These are phyloP conservation scores for Lethocerus indicus DNA, from an alignment of 1,140 invertebrate species.

Conservation along the genomic window DNA sequence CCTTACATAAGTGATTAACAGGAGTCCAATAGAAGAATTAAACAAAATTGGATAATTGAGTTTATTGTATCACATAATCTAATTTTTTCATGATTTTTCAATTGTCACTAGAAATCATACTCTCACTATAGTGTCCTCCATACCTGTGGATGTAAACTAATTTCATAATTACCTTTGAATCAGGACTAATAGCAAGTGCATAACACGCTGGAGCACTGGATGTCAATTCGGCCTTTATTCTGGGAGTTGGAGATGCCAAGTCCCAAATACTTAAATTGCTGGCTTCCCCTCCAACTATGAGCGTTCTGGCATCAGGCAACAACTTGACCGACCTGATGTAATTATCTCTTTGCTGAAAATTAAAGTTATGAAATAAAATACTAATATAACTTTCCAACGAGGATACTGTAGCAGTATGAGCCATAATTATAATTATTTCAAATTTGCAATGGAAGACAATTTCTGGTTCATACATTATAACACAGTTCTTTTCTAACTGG, in stretches of 20 bases:
- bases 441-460: background rate
- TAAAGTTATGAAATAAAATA: slow-evolving; percentile 5
- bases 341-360: slow-evolving; percentile 52
- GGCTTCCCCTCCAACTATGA: slow-evolving; percentile 86
- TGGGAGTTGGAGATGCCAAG: slow-evolving; percentile 62
- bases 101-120: background rate
- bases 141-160: background rate
- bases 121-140: background rate
- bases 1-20: background rate
- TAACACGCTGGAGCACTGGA: slow-evolving; percentile 91
- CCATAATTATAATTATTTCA: background rate
- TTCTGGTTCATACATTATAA: background rate
- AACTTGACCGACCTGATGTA: slow-evolving; percentile 86
- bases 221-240: slow-evolving; percentile 86
- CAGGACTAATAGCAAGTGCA: slow-evolving; percentile 74
- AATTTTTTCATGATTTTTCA: background rate
- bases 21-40: too few species aligned
- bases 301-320: slow-evolving; percentile 71
- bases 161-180: slow-evolving; percentile 50
- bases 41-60: too few species aligned
- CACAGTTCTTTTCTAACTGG: background rate
- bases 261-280: slow-evolving; percentile 84
- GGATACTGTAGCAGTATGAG: background rate
- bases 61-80: too few species aligned
- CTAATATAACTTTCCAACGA: background rate